Conservation (phyloP, 2,797 vertebrate genomes). For the Syngnathus acus region DNA sequence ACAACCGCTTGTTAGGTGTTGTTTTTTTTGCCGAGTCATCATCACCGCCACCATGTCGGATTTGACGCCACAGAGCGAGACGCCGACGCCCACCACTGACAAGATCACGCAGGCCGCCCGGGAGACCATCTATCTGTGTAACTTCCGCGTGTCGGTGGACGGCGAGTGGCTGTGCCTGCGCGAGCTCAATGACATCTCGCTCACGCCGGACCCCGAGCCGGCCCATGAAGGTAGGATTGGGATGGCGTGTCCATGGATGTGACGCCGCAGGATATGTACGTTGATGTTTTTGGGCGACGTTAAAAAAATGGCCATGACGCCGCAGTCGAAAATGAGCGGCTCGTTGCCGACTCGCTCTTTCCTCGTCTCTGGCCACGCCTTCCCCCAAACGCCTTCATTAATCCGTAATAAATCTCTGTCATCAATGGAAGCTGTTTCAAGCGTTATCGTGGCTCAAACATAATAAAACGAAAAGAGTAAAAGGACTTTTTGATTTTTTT, state of each 20-base stretch:
- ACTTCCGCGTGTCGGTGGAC: constrained; percentile 98
- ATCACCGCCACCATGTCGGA: constrained; percentile 81
- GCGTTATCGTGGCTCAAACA: background rate
- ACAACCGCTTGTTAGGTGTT: constrained; percentile 16
- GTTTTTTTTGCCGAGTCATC: constrained; percentile 83
- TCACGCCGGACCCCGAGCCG: constrained; percentile 98
- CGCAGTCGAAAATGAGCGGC: background rate
- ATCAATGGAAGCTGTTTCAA: background rate
- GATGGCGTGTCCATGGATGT: background rate
- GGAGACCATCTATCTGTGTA: constrained; percentile 99
- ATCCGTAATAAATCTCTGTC: background rate
- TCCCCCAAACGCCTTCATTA: constrained; percentile 7
- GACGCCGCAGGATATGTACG: background rate
- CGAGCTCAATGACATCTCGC: constrained; percentile 98
- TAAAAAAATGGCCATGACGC: background rate
- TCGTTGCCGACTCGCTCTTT: background rate
- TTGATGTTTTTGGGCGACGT: background rate
- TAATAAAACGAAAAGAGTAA: too few relatives aligned
- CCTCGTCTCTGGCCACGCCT: constrained; percentile 24
- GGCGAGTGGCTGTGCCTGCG: constrained; percentile 98
- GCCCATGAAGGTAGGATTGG: constrained; percentile 89
- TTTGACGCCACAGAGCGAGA: constrained; percentile 94
- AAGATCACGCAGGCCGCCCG: constrained; percentile 99
- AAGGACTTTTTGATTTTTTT: too few relatives aligned
- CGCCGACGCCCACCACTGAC: constrained; percentile 97